Percentiles rank a stretch among this genome's conserved stretches.
Evolutionary conservation across 2,113 vertebrate species (phyloP).

Genomic region (Solea senegalensis): DNA sequence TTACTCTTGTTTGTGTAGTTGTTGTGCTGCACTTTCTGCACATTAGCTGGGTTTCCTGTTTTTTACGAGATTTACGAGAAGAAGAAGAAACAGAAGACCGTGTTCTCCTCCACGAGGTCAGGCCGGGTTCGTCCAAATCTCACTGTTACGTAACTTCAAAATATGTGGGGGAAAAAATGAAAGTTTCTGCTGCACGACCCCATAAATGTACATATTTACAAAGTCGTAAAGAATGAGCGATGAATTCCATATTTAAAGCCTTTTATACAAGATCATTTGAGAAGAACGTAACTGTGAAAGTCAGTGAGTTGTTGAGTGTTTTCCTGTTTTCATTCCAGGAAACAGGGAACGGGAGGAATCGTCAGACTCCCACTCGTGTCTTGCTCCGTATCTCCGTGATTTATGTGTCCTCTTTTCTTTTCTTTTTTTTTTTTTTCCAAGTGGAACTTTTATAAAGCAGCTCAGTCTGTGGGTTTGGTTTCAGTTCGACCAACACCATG

Average conservation of each 20-base stretch:
- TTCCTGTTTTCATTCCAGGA: conserved; percentile 57
- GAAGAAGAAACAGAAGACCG: neutral
- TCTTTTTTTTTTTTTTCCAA: no score
- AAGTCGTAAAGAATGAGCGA: no score
- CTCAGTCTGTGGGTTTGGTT: neutral
- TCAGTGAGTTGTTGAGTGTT: neutral
- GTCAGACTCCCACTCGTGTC: conserved; percentile 32
- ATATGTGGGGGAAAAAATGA: neutral
- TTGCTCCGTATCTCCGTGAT: conserved; percentile 50
- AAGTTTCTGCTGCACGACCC: neutral
- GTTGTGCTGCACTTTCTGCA: neutral
- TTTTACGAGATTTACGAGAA: conserved; percentile 12
- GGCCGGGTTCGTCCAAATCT: neutral
- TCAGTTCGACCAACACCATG: conserved; percentile 44
- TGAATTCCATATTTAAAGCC: no score
- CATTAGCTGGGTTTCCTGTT: neutral
- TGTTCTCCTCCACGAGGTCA: neutral
- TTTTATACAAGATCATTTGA: no score
- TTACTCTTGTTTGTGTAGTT: neutral
- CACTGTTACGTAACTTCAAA: neutral
- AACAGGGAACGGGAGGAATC: conserved; percentile 5
- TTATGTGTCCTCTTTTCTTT: conserved; percentile 41
- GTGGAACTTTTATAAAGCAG: conserved; percentile 42
- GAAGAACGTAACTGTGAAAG: neutral
- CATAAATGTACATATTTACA: neutral